Evolutionary conservation across 2,888 invertebrate genomes (phyloP).

Genomic region (Epirrhoe tristata): DNA sequence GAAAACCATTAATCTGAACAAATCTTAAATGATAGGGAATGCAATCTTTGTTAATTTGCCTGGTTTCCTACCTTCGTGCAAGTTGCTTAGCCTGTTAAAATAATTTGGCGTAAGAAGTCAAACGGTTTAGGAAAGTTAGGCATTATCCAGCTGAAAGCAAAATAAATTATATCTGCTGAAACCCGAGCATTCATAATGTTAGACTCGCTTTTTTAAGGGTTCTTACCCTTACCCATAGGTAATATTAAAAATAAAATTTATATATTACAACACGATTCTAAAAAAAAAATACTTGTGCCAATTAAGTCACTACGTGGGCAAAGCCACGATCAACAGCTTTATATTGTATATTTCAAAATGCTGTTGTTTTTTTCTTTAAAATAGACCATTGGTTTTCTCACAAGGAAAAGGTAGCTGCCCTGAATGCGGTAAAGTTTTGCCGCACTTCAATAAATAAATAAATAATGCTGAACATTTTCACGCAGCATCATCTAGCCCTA

Average conservation of each 20-base stretch:
- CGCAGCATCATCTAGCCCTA: too few relatives aligned
- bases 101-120: conserved; percentile 1
- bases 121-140: conserved; percentile 1
- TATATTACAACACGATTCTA: not conserved
- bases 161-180: not conserved
- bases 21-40: not conserved
- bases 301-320: too few relatives aligned
- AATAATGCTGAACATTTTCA: too few relatives aligned
- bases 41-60: conserved; percentile 1
- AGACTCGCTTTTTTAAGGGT: not conserved
- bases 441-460: too few relatives aligned
- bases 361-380: too few relatives aligned
- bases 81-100: conserved; percentile 6
- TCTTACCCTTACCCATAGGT: not conserved
- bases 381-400: too few relatives aligned
- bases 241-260: not conserved
- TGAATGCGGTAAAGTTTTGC: too few relatives aligned
- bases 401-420: too few relatives aligned
- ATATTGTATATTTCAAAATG: too few relatives aligned
- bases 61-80: not conserved
- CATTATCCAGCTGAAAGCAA: not conserved
- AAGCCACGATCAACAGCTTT: too few relatives aligned
- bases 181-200: not conserved
- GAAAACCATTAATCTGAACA: not conserved
- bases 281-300: too few relatives aligned